Conservation (phyloP, 2,113 vertebrate species). For the Sebastes schlegelii region DNA sequence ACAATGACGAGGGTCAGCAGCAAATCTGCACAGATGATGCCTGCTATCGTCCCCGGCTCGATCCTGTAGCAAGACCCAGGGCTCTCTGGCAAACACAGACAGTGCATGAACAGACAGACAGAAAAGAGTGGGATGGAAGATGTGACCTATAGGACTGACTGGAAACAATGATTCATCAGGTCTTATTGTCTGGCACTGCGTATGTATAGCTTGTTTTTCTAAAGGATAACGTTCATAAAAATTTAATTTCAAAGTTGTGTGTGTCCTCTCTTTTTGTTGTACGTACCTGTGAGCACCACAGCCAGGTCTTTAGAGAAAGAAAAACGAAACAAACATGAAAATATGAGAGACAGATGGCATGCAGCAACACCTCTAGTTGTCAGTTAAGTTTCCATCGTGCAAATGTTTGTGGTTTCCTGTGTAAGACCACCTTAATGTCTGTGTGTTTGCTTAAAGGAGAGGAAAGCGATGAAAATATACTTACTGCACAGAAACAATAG, state of each 20-base stretch:
- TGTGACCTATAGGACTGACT: not conserved
- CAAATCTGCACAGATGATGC: constrained; percentile 78
- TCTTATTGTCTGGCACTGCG: not conserved
- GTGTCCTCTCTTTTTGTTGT: not conserved
- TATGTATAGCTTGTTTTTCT: not conserved
- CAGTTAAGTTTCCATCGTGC: constrained; percentile 38
- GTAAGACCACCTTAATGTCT: constrained; percentile 31
- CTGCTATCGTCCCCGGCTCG: constrained; percentile 74
- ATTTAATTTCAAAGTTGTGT: not conserved
- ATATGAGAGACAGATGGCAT: not conserved
- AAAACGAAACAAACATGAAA: constrained; percentile 3
- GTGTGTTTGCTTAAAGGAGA: no score
- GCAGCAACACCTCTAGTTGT: constrained; percentile 9
- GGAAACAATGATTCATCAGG: constrained; percentile 43
- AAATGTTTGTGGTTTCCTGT: constrained; percentile 75
- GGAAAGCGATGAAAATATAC: constrained; percentile 21
- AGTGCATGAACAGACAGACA: not conserved
- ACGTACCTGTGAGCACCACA: constrained; percentile 52
- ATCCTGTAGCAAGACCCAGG: constrained; percentile 76
- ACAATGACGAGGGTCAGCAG: constrained; percentile 80
- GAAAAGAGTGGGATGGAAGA: constrained; percentile 37
- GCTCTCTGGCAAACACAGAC: constrained; percentile 52
- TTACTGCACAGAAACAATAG: constrained; percentile 64
- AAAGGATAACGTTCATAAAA: not conserved
- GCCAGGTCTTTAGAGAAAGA: constrained; percentile 47